Evolutionary conservation across 30 jellyfish, hydroid and myxozoan genomes (phyloP), one percentile per base, ranked within the genome.

Genomic region (Cassiopea xamachana): DNA sequence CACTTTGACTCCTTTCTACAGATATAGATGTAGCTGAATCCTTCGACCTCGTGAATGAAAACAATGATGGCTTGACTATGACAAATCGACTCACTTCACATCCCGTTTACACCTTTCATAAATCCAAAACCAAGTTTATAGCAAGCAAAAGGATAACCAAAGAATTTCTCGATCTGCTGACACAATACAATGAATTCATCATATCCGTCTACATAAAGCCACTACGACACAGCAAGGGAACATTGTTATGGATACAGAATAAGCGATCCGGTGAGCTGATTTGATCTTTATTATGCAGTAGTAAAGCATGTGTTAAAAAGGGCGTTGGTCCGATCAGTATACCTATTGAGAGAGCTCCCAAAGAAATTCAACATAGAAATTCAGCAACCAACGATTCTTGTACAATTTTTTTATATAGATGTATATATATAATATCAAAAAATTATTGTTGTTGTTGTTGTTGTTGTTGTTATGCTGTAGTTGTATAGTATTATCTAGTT

Each of bases 221-320:
- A 1, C 94, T 60, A 67, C 91, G 92, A 46, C 87, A 59, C 85
- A 93, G 84, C 79, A 90, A 83, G 77, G 98, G 98, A 69, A 81
- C 98, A 19, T 46, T 94, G 73, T 77, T 94, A 69, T 94, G 98
- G 98, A 60, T 94, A 7, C 98, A 94, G 73, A 80, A 90, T 55
- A 87, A 81, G 69, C 51, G 69, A 64, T 85, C 97, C 7, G 98
- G 98, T 94, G 2, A 45, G 93, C 16, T 19, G 7, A 67, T 14
- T 19, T 6, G 64, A 55, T 3, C 12, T 55, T 6, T 55, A 10
- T 55, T 0, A 55, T 46, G 2, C 39, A 18, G 45, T 1, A 27
- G 39, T 27, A 27, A 27, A 27, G 39, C 39, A 27, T 27, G 39
- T 27, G 39, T 27, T 27, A 27, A 27, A 27, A 27, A 27, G 39